These are phyloP conservation scores for Ivindomyrus marchei DNA, from an alignment of 2,113 vertebrate species.

Conservation along the genomic window DNA sequence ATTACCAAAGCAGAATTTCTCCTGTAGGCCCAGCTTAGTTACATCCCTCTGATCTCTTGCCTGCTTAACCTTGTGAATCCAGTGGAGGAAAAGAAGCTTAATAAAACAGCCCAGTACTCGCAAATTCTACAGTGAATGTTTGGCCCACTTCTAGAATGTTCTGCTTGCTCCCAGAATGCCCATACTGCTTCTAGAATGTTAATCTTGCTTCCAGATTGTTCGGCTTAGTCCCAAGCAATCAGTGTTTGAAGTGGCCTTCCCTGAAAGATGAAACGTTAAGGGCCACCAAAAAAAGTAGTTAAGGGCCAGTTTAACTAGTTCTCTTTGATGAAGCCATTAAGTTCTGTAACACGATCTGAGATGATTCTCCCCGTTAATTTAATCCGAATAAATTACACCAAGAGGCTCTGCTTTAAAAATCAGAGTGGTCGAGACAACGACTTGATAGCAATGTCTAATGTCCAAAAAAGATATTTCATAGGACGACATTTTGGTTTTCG, in stretches of 20 bases:
- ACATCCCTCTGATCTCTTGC: slow-evolving; percentile 20
- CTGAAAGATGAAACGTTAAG: slow-evolving; percentile 18
- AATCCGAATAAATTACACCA: slow-evolving; percentile 10
- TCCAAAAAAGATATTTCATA: not conserved
- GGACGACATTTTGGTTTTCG: not conserved
- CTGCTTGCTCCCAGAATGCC: not conserved
- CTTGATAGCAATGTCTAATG: not conserved
- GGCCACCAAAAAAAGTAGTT: slow-evolving; percentile 23
- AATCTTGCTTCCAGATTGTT: not conserved
- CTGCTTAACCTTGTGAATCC: slow-evolving; percentile 39
- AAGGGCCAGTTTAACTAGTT: slow-evolving; percentile 33
- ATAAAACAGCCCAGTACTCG: slow-evolving; percentile 37
- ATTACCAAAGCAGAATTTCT: slow-evolving; percentile 39
- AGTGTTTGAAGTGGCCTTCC: slow-evolving; percentile 29
- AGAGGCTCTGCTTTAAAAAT: not conserved
- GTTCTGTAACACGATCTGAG: not conserved
- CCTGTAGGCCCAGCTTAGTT: slow-evolving; percentile 47
- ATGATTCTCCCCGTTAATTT: not conserved
- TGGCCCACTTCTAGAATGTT: not conserved
- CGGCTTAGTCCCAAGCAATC: not conserved
- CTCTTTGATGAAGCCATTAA: slow-evolving; percentile 1
- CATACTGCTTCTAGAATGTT: not conserved
- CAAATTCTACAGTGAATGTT: not conserved
- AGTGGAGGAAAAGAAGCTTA: not conserved
- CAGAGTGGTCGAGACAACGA: not conserved